Percentiles rank a stretch among this genome's conserved stretches.
Conservation (phyloP, 1,140 invertebrate genomes). For the Pseudobourletiella spinata region DNA sequence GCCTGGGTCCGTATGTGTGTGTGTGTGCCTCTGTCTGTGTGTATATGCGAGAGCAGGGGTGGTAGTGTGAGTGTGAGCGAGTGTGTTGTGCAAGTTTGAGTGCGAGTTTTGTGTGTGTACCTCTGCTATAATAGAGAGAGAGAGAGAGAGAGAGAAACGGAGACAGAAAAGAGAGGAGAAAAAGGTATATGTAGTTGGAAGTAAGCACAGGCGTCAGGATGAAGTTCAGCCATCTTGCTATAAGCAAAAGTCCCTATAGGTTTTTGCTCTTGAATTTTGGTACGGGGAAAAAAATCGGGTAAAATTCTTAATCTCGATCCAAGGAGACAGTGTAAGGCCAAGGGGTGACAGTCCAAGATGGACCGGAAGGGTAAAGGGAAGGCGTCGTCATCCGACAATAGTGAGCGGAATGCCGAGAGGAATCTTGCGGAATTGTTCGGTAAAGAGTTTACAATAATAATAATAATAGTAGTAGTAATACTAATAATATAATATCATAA, state of each 20-base stretch:
- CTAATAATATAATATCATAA: background rate
- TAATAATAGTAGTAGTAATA: background rate
- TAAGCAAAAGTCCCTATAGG: background rate
- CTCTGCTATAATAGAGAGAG: background rate
- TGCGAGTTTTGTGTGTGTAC: background rate
- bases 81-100: background rate
- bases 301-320: no score
- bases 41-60: background rate
- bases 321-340: no score
- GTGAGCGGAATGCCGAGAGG: constrained; percentile 8
- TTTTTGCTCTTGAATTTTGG: background rate
- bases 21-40: no score
- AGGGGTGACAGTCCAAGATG: background rate
- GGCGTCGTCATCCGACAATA: background rate
- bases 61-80: background rate
- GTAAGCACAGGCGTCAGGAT: background rate
- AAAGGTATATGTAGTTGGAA: background rate
- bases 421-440: constrained; percentile 8
- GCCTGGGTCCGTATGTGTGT: no score
- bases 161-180: background rate
- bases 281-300: no score
- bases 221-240: background rate
- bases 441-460: background rate
- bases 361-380: background rate
- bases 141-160: background rate